Conservation (phyloP, 2,888 invertebrate species). For the Lottia gigantea region DNA sequence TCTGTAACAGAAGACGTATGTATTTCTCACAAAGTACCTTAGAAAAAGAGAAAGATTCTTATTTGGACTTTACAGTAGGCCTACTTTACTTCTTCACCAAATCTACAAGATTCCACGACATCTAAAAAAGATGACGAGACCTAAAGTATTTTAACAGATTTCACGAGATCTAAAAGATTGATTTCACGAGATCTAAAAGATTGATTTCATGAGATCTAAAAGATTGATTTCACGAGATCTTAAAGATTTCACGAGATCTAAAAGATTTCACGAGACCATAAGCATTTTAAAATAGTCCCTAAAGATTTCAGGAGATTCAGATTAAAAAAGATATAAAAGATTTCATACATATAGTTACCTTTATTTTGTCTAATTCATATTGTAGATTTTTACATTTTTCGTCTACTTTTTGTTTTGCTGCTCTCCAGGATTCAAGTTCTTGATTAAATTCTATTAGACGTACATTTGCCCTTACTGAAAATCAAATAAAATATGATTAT, state of each 20-base stretch:
- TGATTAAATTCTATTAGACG: slow-evolving; percentile 35
- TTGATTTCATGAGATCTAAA: too few relatives aligned
- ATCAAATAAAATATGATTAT: not conserved
- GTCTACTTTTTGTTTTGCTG: slow-evolving; percentile 44
- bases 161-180: too few relatives aligned
- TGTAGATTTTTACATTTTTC: slow-evolving; percentile 36
- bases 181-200: too few relatives aligned
- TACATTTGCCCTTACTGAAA: slow-evolving; percentile 42
- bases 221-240: too few relatives aligned
- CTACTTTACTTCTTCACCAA: too few relatives aligned
- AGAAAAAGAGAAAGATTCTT: not conserved
- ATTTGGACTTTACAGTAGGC: too few relatives aligned
- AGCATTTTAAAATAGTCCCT: too few relatives aligned
- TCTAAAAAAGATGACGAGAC: too few relatives aligned
- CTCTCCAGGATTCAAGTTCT: slow-evolving; percentile 41
- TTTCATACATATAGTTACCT: slow-evolving; percentile 22
- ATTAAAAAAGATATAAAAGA: not conserved
- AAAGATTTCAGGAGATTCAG: not conserved
- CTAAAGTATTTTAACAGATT: too few relatives aligned
- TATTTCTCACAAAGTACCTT: not conserved
- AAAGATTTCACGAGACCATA: too few relatives aligned
- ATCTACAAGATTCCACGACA: too few relatives aligned
- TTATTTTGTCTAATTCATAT: slow-evolving; percentile 35
- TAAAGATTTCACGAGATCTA: too few relatives aligned
- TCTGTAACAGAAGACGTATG: slow-evolving; percentile 9